Base-by-base conservation (phyloP, 2,888 invertebrate species). In the Ormyrus rosae region DNA sequence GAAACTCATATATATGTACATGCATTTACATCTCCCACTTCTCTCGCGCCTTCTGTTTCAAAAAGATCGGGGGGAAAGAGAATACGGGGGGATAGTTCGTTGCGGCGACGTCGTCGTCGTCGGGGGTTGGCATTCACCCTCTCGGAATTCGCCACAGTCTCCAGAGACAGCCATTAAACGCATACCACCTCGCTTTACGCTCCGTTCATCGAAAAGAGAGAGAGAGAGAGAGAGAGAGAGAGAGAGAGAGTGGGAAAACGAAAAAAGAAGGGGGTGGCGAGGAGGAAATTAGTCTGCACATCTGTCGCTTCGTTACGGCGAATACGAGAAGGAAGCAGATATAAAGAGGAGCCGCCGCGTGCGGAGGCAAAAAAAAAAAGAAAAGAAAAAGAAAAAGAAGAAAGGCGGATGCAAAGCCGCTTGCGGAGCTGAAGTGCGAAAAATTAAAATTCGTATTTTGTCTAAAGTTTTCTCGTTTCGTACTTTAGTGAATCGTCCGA, bases 221-320 rank as follows among this genome's bases (percentile, higher is more conserved):
- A 19, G 58, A 67, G 34, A 48, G 51, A 19, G 61, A 13, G 19
- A 48, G 19, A 67, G 51, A 70, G 19, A 50, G 48, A 67, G 51
- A 70, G 19, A 50, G 48, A 67, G 34, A 48, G 51, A 19, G 61
- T 8, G 81, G 10, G 60, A 53, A 2, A 45, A 45, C 50, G 65
- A 50, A 34, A 55, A 58, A 5, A 48, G n/a, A 53, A 55, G 51
- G 56, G 10, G 77, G 64, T 56, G 61, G 65, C 60, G 67, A 68
- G 80, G 75, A 77, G 64, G 81, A 85, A 87, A 88, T 88, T 87
- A 87, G 85, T 83, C 84, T 81, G 80, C 85, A 83, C 88, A 88
- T 88, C 88, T 88, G 88, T 85, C 86, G 86, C 68, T 46, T 73
- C 73, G 67, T 53, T 53, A 58, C 19, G 56, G 34, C 11, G n/a